phyloP scores from a whole-genome alignment of 2,113 vertebrate species.

The Trachemys scripta region DNA sequence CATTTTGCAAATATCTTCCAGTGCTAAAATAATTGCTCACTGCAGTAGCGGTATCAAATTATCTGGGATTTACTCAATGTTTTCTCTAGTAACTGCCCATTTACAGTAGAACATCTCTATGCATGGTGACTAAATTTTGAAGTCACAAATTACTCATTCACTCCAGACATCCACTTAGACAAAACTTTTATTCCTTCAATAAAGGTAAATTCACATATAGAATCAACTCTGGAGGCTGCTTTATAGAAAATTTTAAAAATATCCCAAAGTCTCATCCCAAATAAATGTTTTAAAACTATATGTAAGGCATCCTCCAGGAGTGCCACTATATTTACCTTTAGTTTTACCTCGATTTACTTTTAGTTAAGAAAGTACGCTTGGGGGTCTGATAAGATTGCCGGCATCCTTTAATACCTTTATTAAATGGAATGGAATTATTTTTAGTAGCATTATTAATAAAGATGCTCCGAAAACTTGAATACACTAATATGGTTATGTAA shows the following conservation, averaged over 20 bases:
- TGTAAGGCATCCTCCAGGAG: neutral
- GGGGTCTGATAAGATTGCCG: neutral
- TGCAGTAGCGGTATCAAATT: neutral
- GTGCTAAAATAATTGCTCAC: rapidly evolving
- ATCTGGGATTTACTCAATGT: neutral
- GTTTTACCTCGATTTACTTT: neutral
- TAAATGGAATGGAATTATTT: neutral
- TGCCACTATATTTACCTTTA: neutral
- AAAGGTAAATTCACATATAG: neutral
- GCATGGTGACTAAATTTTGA: rapidly evolving
- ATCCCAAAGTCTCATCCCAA: no score
- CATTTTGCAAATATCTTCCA: neutral
- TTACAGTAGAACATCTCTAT: neutral
- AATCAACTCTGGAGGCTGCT: rapidly evolving
- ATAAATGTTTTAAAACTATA: rapidly evolving
- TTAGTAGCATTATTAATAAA: neutral
- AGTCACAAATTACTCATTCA: rapidly evolving
- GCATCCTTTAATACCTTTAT: neutral
- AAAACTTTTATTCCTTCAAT: rapidly evolving
- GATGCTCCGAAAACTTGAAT: slow-evolving; percentile 5
- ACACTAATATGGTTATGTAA: neutral
- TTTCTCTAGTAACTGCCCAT: rapidly evolving
- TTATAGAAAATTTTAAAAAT: rapidly evolving
- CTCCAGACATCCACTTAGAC: rapidly evolving
- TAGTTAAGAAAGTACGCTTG: slow-evolving; percentile 1